A percentile compares a stretch with the other conserved stretches of the same genome.
Evolutionary conservation across 2,888 invertebrate genomes (phyloP).

Genomic region (Erannis defoliaria): DNA sequence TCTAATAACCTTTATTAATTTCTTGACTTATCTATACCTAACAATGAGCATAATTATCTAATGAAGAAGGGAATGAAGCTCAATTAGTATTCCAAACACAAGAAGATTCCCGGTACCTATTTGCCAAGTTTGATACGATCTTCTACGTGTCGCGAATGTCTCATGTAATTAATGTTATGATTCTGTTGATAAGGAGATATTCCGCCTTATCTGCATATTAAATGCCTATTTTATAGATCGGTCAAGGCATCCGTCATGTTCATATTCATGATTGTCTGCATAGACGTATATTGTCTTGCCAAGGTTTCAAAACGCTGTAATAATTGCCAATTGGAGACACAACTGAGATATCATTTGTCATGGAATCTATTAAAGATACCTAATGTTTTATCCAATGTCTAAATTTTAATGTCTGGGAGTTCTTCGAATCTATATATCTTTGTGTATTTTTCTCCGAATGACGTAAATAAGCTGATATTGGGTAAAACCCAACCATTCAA

Average conservation of each 20-base stretch:
- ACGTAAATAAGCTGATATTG: conserved; percentile 8
- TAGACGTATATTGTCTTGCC: too few relatives aligned
- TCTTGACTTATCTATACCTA: conserved; percentile 12
- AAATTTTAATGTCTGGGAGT: conserved; percentile 10
- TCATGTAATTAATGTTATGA: conserved; percentile 62
- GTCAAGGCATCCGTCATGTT: conserved; percentile 45
- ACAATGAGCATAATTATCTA: conserved; percentile 28
- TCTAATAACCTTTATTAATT: conserved; percentile 11
- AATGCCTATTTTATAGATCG: conserved; percentile 38
- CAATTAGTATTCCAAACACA: conserved; percentile 34
- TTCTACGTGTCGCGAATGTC: conserved; percentile 57
- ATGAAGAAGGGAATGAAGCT: conserved; percentile 15
- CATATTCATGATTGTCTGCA: conserved; percentile 36
- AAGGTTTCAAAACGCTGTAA: conserved; percentile 55
- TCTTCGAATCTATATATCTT: background rate
- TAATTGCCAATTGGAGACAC: conserved; percentile 63
- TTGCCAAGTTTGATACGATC: conserved; percentile 48
- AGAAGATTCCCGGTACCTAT: conserved; percentile 34
- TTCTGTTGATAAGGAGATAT: conserved; percentile 49
- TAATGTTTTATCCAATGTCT: conserved; percentile 20
- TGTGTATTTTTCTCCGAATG: conserved; percentile 8
- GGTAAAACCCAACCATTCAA: conserved; percentile 21
- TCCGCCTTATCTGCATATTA: conserved; percentile 19
- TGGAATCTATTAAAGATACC: conserved; percentile 48
- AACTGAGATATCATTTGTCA: conserved; percentile 54